Base-by-base conservation (phyloP, 2,888 invertebrate species). In the Limnephilus lunatus region DNA sequence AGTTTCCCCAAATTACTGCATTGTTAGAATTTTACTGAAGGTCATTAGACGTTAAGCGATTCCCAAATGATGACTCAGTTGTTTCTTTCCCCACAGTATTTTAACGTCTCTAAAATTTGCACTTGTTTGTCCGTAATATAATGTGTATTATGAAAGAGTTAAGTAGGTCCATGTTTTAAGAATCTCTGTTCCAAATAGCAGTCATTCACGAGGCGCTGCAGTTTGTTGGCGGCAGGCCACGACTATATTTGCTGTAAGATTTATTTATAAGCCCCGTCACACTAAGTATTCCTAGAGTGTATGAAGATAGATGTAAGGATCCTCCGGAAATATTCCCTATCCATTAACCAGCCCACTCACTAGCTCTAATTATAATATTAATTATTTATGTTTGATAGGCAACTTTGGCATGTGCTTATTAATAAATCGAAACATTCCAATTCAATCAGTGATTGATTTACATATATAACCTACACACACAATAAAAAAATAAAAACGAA, bases 161-260 rank as follows among this genome's bases (percentile, higher is more conserved):
- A n/a, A 25, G 1, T 68, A 15, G 25, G 14, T 14, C 2, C 30
- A 9, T 48, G 7, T 35, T 86, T 48, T 35, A 19, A 86, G 86
- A 30, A 86, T n/a, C n/a, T 5, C 48, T 30, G 86, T 30, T 44
- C 48, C 30, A 86, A 35, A 68, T 53, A 80, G 32, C 19, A n/a
- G 89, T 81, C 81, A 89, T 81, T 89, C 44, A 81, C 89, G 35
- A 81, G 30, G 25, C 39, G n/a, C 15, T 81, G 89, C 81, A 39
- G 89, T n/a, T 81, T 86, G 81, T 86, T 91, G 91, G 85, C 81
- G 81, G 68, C 11, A 9, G 39, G 85, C 85, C 83, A 86, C 81
- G 85, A 44, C 32, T 81, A 91, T 86, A 91, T 91, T 44, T 86
- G 86, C 30, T 86, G 32, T 80, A 25, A 12, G 25, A 85, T 53